phyloP scores from a whole-genome alignment of 2,113 vertebrate genomes.

The Talpa occidentalis region DNA sequence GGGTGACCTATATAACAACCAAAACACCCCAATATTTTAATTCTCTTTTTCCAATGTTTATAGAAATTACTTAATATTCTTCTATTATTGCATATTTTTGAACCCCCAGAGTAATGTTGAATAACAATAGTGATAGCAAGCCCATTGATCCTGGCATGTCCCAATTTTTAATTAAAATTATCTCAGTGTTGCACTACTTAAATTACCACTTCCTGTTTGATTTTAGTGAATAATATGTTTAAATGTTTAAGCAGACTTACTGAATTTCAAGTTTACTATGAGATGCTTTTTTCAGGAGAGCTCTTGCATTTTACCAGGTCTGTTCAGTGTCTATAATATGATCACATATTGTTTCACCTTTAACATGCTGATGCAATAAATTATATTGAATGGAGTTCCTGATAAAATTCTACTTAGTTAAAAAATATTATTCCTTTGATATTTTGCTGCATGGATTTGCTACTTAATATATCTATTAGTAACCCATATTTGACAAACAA shows the following conservation, averaged over 20 bases:
- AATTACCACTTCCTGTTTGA: not conserved
- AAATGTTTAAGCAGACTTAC: not conserved
- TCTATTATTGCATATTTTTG: not conserved
- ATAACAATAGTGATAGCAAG: not conserved
- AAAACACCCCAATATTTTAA: not conserved
- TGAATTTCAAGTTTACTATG: constrained; percentile 15
- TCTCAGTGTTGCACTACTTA: not conserved
- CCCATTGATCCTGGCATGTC: not conserved
- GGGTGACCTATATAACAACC: not conserved
- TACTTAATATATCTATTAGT: not conserved
- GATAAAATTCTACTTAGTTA: not conserved
- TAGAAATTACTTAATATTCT: not conserved
- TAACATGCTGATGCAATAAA: not conserved
- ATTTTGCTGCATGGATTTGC: not conserved
- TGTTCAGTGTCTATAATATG: constrained; percentile 1
- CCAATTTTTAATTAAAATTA: constrained; percentile 39
- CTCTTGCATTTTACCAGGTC: constrained; percentile 10
- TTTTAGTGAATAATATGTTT: not conserved
- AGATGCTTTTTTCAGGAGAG: not conserved
- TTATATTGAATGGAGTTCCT: not conserved
- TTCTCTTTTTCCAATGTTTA: not conserved
- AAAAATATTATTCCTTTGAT: not conserved
- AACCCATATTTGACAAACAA: not conserved
- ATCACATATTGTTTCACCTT: not conserved
- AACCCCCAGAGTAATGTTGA: not conserved